These are phyloP conservation scores for Peromyscus attwateri DNA, from an alignment of 2,797 vertebrate species.

Conservation along the genomic window DNA sequence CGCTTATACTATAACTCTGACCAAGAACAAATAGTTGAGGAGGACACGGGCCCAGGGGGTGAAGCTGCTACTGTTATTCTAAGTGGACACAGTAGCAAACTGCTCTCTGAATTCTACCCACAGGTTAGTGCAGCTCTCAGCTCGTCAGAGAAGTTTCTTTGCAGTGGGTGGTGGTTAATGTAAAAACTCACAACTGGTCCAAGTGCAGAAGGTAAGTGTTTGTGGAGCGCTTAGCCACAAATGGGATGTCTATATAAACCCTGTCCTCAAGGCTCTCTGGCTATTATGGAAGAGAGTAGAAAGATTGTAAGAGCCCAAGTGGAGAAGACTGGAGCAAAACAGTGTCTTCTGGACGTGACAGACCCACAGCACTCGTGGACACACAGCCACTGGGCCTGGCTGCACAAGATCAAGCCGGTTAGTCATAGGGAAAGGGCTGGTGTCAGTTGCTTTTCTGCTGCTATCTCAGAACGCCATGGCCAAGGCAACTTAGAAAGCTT, in stretches of 20 bases:
- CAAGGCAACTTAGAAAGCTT: not conserved
- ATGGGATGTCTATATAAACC: not conserved
- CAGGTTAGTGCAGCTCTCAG: not conserved
- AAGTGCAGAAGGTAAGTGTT: too few species aligned
- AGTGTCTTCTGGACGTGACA: not conserved
- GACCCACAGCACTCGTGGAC: too few species aligned
- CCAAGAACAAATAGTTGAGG: not conserved
- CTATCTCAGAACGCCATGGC: not conserved
- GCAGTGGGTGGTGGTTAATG: not conserved
- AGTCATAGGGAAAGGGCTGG: not conserved
- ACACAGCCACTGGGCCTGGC: not conserved
- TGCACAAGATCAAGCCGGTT: not conserved
- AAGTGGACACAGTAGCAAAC: not conserved
- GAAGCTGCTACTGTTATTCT: not conserved
- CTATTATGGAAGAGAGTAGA: not conserved
- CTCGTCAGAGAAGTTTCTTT: not conserved
- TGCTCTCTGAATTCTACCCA: not conserved
- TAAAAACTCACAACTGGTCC: not conserved
- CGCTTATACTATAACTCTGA: not conserved
- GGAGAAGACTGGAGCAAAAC: not conserved
- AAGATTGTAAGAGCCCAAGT: not conserved
- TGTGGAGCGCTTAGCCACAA: not conserved
- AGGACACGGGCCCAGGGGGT: not conserved
- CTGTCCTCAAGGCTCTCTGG: not conserved
- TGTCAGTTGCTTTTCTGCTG: not conserved